These are phyloP conservation scores for Parnassius mnemosyne DNA, from an alignment of 2,888 invertebrate genomes.

Conservation along the genomic window DNA sequence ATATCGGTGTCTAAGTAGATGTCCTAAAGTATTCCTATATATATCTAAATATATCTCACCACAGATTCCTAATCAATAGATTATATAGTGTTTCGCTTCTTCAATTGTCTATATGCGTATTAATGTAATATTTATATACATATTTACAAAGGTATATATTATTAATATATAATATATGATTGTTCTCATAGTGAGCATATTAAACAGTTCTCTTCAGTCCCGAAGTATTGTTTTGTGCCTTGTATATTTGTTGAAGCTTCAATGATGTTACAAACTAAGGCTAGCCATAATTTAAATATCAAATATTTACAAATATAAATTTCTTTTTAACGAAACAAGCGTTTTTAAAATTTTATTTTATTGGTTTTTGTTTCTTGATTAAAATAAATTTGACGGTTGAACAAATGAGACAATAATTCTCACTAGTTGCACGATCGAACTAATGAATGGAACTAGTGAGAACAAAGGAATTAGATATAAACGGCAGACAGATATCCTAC, in stretches of 20 bases:
- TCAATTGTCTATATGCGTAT: slow-evolving; percentile 32
- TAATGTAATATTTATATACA: slow-evolving; percentile 38
- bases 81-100: slow-evolving; percentile 38
- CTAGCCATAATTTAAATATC: slow-evolving; percentile 10
- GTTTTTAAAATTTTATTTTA: too few relatives aligned
- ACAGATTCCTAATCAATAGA: slow-evolving; percentile 40
- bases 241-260: slow-evolving; percentile 47
- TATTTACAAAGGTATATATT: too few relatives aligned
- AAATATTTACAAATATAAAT: too few relatives aligned
- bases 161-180: slow-evolving; percentile 22
- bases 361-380: too few relatives aligned
- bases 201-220: slow-evolving; percentile 38
- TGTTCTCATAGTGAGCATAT: slow-evolving; percentile 31
- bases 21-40: slow-evolving; percentile 31
- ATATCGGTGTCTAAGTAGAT: slow-evolving; percentile 22
- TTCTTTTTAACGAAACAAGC: too few relatives aligned
- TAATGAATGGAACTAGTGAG: too few relatives aligned
- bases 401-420: too few relatives aligned
- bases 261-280: slow-evolving; percentile 47
- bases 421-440: too few relatives aligned
- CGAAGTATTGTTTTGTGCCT: slow-evolving; percentile 71
- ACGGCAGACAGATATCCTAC: too few relatives aligned
- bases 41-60: slow-evolving; percentile 35
- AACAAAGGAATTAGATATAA: too few relatives aligned
- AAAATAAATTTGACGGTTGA: too few relatives aligned